A percentile compares a stretch with the other conserved stretches of the same genome.
Evolutionary conservation across 2,113 vertebrate genomes (phyloP).

Genomic region (Chionomys nivalis): DNA sequence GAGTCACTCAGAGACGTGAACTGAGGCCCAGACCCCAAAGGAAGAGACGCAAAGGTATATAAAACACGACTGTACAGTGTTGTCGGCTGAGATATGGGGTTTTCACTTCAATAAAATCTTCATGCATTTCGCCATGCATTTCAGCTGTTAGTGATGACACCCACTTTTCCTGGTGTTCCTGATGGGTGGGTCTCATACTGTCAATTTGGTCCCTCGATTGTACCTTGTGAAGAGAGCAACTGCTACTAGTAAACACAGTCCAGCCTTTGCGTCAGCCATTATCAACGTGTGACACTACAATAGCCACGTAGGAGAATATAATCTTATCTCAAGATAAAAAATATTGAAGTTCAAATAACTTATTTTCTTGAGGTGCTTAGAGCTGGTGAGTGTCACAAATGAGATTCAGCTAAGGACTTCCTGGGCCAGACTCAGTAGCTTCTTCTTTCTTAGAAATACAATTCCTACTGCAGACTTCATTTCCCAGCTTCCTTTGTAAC

Average conservation of each 20-base stretch:
- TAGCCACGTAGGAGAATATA: background rate
- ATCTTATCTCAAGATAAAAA: background rate
- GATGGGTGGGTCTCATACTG: background rate
- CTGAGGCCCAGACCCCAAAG: background rate
- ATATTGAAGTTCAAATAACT: background rate
- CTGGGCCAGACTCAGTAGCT: background rate
- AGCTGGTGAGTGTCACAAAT: background rate
- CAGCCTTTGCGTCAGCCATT: background rate
- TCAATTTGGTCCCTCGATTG: background rate
- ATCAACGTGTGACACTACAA: background rate
- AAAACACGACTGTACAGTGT: background rate
- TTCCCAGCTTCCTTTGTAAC: slow-evolving; percentile 9
- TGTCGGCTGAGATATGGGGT: background rate
- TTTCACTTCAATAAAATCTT: background rate
- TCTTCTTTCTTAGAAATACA: background rate
- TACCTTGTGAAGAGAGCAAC: background rate
- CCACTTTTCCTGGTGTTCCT: background rate
- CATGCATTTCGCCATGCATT: background rate
- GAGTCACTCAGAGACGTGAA: background rate
- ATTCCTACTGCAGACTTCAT: background rate
- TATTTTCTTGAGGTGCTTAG: background rate
- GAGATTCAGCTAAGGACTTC: background rate
- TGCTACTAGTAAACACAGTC: background rate
- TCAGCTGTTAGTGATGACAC: background rate
- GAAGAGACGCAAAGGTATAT: background rate